Conservation (phyloP, 2,888 invertebrate genomes). For the Bembecia ichneumoniformis region DNA sequence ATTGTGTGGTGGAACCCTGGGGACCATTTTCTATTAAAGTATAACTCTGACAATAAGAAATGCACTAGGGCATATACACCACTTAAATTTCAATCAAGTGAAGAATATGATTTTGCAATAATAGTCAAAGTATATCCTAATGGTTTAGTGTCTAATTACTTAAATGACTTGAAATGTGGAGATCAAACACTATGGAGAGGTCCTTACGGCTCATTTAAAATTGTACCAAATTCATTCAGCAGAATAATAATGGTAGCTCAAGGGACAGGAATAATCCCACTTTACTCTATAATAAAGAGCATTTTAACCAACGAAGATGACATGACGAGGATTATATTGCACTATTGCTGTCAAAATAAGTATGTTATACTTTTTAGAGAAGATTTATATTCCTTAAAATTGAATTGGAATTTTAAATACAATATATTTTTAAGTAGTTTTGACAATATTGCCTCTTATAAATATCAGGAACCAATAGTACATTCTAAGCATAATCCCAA, state of each 20-base stretch:
- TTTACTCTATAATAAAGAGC: constrained; percentile 74
- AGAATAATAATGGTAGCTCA: constrained; percentile 70
- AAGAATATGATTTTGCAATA: constrained; percentile 67
- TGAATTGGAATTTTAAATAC: constrained; percentile 83
- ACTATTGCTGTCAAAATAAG: constrained; percentile 74
- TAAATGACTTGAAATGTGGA: constrained; percentile 55
- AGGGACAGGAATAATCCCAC: constrained; percentile 83
- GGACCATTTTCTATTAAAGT: constrained; percentile 53
- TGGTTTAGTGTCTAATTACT: constrained; percentile 73
- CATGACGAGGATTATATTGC: constrained; percentile 73
- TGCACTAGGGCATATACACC: constrained; percentile 59
- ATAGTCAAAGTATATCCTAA: constrained; percentile 73
- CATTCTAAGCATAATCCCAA: constrained; percentile 35
- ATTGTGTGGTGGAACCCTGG: constrained; percentile 50
- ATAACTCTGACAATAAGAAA: constrained; percentile 14
- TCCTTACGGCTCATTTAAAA: constrained; percentile 76
- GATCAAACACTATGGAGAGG: constrained; percentile 78
- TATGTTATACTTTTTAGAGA: constrained; percentile 75
- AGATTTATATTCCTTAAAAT: constrained; percentile 69
- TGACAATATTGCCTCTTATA: constrained; percentile 16
- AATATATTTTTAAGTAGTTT: constrained; percentile 67
- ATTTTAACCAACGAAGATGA: constrained; percentile 78
- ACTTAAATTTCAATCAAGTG: constrained; percentile 19
- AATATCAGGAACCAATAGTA: constrained; percentile 69
- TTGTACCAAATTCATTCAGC: constrained; percentile 50